Conservation (phyloP, 2,113 vertebrate species). For the Fulmarus glacialis region DNA sequence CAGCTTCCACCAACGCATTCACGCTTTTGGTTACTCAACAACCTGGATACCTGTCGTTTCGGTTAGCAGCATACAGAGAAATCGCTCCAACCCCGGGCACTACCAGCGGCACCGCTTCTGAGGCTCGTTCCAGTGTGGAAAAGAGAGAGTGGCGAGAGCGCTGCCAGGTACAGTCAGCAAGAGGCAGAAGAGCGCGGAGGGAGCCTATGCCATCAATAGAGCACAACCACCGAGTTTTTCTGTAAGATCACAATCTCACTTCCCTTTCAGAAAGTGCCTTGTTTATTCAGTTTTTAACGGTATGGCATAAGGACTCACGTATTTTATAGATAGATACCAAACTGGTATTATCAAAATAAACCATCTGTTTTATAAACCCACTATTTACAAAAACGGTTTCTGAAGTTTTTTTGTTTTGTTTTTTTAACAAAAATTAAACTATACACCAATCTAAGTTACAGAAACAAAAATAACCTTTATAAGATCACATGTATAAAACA, state of each 20-base stretch:
- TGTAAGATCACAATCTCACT: slow-evolving; percentile 74
- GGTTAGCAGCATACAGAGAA: slow-evolving; percentile 42
- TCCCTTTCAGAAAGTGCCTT: slow-evolving; percentile 78
- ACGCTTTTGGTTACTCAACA: slow-evolving; percentile 27
- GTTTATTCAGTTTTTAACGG: slow-evolving; percentile 75
- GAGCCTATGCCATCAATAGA: slow-evolving; percentile 5
- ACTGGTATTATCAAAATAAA: slow-evolving; percentile 80
- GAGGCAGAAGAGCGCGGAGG: background rate
- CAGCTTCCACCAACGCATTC: background rate
- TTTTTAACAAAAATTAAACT: slow-evolving; percentile 79
- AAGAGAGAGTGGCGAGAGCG: background rate
- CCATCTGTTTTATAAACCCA: slow-evolving; percentile 80
- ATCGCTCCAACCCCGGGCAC: background rate
- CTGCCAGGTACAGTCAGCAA: background rate
- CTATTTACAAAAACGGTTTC: slow-evolving; percentile 76
- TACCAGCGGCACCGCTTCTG: background rate
- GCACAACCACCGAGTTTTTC: background rate
- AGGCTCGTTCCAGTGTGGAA: slow-evolving; percentile 15
- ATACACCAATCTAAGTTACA: slow-evolving; percentile 81
- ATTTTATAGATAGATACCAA: slow-evolving; percentile 78
- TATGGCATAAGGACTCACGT: slow-evolving; percentile 67
- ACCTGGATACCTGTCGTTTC: background rate
- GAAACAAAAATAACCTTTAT: slow-evolving; percentile 77
- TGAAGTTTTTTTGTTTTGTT: slow-evolving; percentile 63
- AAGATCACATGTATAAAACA: slow-evolving; percentile 85